Percentiles rank a stretch among this genome's conserved stretches.
phyloP scores from a whole-genome alignment of 2,888 invertebrate species.

The Drosophila prolongata region DNA sequence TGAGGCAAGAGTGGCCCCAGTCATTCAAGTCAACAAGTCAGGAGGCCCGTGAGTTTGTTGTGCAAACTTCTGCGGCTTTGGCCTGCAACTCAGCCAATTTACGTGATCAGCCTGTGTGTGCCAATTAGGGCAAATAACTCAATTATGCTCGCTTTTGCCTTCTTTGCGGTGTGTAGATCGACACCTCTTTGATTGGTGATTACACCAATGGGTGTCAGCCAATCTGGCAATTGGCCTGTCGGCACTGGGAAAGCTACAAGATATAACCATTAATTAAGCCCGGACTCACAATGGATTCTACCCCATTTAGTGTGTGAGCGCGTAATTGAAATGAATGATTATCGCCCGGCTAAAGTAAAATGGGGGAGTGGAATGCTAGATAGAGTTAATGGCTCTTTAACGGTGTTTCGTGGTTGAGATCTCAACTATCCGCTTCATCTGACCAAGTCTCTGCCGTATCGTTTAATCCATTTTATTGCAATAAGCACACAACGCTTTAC shows the following conservation, averaged over 20 bases:
- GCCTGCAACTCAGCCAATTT: slow-evolving; percentile 53
- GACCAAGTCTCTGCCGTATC: slow-evolving; percentile 7
- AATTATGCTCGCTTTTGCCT: slow-evolving; percentile 55
- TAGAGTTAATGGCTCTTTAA: slow-evolving; percentile 11
- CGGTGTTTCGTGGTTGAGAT: not conserved
- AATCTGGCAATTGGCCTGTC: slow-evolving; percentile 62
- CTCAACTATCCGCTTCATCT: not conserved
- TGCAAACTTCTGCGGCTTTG: slow-evolving; percentile 49
- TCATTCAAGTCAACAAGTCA: slow-evolving; percentile 29
- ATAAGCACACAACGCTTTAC: slow-evolving; percentile 12
- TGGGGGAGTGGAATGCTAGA: slow-evolving; percentile 1
- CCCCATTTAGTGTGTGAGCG: slow-evolving; percentile 10
- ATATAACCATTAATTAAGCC: slow-evolving; percentile 57
- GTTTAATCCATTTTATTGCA: slow-evolving; percentile 36
- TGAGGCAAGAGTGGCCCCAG: not conserved
- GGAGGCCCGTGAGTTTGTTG: slow-evolving; percentile 53
- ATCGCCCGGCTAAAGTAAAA: slow-evolving; percentile 9
- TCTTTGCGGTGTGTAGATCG: slow-evolving; percentile 31
- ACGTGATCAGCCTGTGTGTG: slow-evolving; percentile 34
- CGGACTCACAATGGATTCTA: slow-evolving; percentile 15
- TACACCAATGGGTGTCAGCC: slow-evolving; percentile 39
- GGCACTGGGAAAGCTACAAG: slow-evolving; percentile 15
- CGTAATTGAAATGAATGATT: slow-evolving; percentile 47
- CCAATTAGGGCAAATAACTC: slow-evolving; percentile 74
- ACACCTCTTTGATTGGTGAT: slow-evolving; percentile 69